Percentiles rank a stretch among this genome's conserved stretches.
Evolutionary conservation across 2,888 invertebrate species (phyloP).

Genomic region (Endotricha flammealis): DNA sequence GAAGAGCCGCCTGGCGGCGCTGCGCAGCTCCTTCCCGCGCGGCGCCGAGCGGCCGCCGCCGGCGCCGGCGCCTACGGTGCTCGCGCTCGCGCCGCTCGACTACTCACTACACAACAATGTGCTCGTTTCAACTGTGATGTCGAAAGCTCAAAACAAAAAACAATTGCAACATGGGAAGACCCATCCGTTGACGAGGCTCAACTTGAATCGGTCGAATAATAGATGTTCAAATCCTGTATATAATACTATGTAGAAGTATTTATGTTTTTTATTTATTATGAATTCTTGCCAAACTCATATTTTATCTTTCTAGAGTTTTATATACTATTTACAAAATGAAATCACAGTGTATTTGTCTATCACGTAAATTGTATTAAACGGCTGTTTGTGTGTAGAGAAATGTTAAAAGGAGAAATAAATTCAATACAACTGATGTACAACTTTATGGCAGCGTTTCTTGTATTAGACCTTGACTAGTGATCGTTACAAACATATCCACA

Average conservation of each 20-base stretch:
- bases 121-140: slow-evolving; percentile 82
- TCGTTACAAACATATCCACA: background rate
- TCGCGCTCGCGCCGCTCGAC: slow-evolving; percentile 59
- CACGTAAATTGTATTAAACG: slow-evolving; percentile 68
- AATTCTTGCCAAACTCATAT: slow-evolving; percentile 78
- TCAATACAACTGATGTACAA: slow-evolving; percentile 74
- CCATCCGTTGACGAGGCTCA: slow-evolving; percentile 93
- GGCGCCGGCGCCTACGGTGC: slow-evolving; percentile 56
- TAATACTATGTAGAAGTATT: slow-evolving; percentile 89
- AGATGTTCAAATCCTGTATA: slow-evolving; percentile 89
- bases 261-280: slow-evolving; percentile 73
- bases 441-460: slow-evolving; percentile 51
- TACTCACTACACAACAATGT: slow-evolving; percentile 78
- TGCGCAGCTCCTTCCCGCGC: slow-evolving; percentile 26
- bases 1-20: slow-evolving; percentile 31
- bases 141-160: slow-evolving; percentile 86
- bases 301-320: slow-evolving; percentile 77
- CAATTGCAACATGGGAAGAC: slow-evolving; percentile 94
- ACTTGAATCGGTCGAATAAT: slow-evolving; percentile 84
- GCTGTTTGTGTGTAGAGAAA: slow-evolving; percentile 71
- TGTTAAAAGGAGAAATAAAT: slow-evolving; percentile 69
- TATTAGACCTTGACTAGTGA: slow-evolving; percentile 9
- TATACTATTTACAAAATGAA: slow-evolving; percentile 75
- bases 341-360: slow-evolving; percentile 73
- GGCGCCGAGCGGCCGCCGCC: slow-evolving; percentile 51